These are phyloP conservation scores for Stictonetta naevosa DNA, from an alignment of 2,113 vertebrate species.

Conservation along the genomic window DNA sequence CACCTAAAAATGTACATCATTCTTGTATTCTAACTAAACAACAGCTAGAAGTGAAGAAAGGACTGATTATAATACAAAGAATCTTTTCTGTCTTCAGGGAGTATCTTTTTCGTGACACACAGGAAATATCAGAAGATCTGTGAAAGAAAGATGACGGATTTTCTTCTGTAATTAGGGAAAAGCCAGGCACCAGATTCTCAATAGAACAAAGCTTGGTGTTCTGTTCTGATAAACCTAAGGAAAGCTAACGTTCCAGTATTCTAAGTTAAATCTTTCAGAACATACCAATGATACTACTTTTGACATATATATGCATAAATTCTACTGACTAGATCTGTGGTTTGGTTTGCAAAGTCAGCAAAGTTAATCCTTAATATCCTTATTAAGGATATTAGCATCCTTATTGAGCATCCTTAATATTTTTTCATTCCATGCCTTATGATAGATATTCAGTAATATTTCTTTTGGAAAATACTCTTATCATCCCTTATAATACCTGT, in stretches of 20 bases:
- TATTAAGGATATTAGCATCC: no score
- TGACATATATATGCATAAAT: no score
- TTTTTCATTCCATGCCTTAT: no score
- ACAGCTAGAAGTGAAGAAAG: background rate
- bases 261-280: background rate
- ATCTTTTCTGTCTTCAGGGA: background rate
- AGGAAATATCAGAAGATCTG: background rate
- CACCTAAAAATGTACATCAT: background rate
- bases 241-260: background rate
- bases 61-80: background rate
- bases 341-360: background rate
- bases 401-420: no score
- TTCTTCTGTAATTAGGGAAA: background rate
- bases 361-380: background rate
- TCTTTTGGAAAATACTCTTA: background rate
- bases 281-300: background rate
- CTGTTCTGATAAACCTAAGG: fast-evolving
- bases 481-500: background rate
- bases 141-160: background rate
- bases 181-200: background rate
- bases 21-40: background rate
- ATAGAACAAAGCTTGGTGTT: background rate
- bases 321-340: background rate
- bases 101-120: background rate
- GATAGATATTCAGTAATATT: background rate